Evolutionary conservation across 2,888 invertebrate species (phyloP), one percentile per base, ranked within the genome.

Genomic region (Acrobasis consociella): DNA sequence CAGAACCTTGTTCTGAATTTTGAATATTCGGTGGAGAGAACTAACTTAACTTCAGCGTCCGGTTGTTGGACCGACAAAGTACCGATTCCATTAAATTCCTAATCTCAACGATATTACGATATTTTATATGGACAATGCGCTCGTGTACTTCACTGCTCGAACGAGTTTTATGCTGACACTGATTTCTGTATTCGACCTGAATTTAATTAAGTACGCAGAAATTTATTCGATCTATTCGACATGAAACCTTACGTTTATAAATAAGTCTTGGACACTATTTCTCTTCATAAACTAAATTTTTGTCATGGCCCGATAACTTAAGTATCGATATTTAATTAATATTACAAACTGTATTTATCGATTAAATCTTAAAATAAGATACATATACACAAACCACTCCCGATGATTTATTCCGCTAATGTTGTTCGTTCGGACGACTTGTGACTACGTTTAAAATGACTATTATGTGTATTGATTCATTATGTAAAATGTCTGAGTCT

Each of bases 241-340:
- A 77, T 76, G 76, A 82, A 78, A 78, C 76, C 82, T 85, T 81
- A 83, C 49, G 65, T 77, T 79, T 74, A 83, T 80, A 82, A 82
- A 85, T 85, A 87, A 86, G 85, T 88, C 85, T 87, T 87, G 85
- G 86, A 88, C 85, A 87, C 80, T 83, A 82, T 83, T 85, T 82
- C 82, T 86, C 78, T 74, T 84, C 80, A 78, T 85, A 85, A 81
- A 78, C 82, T 85, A 83, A 82, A 74, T 73, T 79, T 83, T 83
- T 91, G 90, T 91, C 91, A 90, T 91, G 91, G 90, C 89, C 84
- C 88, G 90, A 87, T 89, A 86, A 86, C 85, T 87, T 83, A 86
- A 74, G 83, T 85, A 85, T 84, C 85, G 82, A 85, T 85, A 81
- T 85, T 83, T 78, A 75, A 85, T 80, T 80, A 83, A 79, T 80